Conservation (phyloP, 2,113 vertebrate genomes). For the Tetrax tetrax region DNA sequence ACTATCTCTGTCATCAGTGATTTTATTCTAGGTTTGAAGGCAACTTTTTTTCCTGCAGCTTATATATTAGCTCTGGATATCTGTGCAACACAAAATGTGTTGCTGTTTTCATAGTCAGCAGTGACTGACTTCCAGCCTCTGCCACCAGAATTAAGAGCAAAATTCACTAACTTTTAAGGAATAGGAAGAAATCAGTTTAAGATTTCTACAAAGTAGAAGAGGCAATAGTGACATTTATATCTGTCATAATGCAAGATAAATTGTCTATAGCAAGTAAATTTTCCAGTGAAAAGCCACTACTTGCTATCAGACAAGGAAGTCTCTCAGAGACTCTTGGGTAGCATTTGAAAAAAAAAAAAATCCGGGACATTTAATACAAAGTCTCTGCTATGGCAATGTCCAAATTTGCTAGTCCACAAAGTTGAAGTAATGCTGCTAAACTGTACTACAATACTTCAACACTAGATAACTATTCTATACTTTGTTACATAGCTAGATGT, state of each 20-base stretch:
- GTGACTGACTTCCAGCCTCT: not conserved
- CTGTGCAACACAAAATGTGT: not conserved
- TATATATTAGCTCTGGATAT: not conserved
- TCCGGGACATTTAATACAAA: too few species aligned
- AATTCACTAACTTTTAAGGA: not conserved
- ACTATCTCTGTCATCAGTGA: not conserved
- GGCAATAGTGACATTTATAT: not conserved
- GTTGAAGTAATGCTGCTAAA: too few species aligned
- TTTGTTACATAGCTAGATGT: too few species aligned
- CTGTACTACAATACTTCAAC: too few species aligned
- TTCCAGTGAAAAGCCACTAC: not conserved
- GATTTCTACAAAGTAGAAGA: not conserved
- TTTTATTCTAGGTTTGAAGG: not conserved
- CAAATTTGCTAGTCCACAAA: too few species aligned
- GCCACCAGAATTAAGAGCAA: not conserved
- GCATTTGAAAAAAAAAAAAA: not conserved
- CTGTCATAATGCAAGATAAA: not conserved
- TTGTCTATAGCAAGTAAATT: not conserved
- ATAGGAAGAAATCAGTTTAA: not conserved
- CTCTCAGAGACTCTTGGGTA: not conserved
- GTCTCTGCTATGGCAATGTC: too few species aligned
- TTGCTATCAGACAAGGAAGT: not conserved
- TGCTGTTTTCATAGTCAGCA: not conserved
- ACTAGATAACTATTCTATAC: too few species aligned
- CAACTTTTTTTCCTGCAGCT: not conserved